Evolutionary conservation across 1,140 invertebrate species (phyloP).

Genomic region (Hyphantria cunea): DNA sequence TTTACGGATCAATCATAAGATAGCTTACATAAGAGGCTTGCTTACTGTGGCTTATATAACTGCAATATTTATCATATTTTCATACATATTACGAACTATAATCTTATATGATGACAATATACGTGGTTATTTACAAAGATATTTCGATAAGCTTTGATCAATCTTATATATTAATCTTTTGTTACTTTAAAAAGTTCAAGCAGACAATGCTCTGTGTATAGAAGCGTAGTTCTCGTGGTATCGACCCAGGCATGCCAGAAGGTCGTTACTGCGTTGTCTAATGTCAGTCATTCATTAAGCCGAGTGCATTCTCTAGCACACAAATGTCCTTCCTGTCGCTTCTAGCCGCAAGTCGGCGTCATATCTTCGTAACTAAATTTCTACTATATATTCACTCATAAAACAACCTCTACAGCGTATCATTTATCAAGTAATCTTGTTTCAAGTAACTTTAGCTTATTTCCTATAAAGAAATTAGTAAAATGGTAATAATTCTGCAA

Average conservation of each 20-base stretch:
- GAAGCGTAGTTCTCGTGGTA: conserved; percentile 37
- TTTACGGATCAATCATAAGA: conserved; percentile 42
- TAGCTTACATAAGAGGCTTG: conserved; percentile 8
- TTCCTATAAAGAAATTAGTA: too few relatives aligned
- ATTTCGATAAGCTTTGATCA: conserved; percentile 31
- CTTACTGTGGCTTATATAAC: not conserved
- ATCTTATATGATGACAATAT: too few relatives aligned
- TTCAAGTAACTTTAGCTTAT: too few relatives aligned
- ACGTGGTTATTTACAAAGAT: too few relatives aligned
- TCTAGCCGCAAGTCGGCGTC: conserved; percentile 17
- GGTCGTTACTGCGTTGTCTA: conserved; percentile 40
- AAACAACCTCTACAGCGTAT: too few relatives aligned
- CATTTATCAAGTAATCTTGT: too few relatives aligned
- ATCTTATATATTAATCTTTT: conserved; percentile 32
- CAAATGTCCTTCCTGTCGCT: conserved; percentile 49
- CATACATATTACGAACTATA: too few relatives aligned
- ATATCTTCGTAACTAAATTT: conserved; percentile 31
- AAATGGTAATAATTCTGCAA: too few relatives aligned
- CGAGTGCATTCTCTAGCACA: conserved; percentile 52
- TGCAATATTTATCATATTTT: too few relatives aligned
- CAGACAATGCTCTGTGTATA: conserved; percentile 34
- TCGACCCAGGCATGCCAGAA: conserved; percentile 44
- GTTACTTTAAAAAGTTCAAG: conserved; percentile 30
- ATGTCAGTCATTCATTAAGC: conserved; percentile 55
- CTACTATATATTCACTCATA: conserved; percentile 35